phyloP scores from a whole-genome alignment of 1,140 invertebrate species.

The Trichonephila clavata region DNA sequence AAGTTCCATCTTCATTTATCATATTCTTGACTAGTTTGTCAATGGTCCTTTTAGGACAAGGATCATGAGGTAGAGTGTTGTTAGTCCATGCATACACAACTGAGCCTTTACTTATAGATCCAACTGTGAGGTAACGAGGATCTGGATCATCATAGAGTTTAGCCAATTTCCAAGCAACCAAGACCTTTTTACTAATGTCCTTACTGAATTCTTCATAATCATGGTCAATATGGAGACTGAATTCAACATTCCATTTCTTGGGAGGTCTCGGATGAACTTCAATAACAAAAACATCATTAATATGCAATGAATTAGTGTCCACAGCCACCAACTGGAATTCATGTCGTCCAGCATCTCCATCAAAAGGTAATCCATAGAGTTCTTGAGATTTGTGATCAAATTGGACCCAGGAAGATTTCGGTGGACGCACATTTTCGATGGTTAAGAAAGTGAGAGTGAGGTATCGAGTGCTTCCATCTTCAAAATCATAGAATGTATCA shows the following conservation, averaged over 20 bases:
- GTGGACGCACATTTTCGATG: constrained; percentile 86
- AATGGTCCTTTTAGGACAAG: constrained; percentile 90
- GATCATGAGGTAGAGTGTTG: constrained; percentile 85
- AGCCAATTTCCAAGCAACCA: constrained; percentile 89
- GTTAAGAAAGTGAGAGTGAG: constrained; percentile 88
- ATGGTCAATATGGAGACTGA: constrained; percentile 87
- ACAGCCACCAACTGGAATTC: constrained; percentile 89
- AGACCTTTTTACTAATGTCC: constrained; percentile 84
- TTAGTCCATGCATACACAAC: constrained; percentile 89
- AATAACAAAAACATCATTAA: constrained; percentile 90
- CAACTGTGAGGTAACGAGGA: constrained; percentile 87
- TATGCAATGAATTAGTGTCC: constrained; percentile 85
- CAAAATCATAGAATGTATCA: constrained; percentile 94
- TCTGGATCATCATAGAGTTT: constrained; percentile 89
- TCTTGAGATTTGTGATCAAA: constrained; percentile 94
- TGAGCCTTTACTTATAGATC: constrained; percentile 82
- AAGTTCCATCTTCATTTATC: constrained; percentile 82
- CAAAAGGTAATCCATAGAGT: constrained; percentile 91
- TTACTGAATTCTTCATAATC: constrained; percentile 87
- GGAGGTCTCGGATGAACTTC: constrained; percentile 84
- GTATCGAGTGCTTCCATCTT: constrained; percentile 88
- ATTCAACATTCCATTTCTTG: constrained; percentile 85
- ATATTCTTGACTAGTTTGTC: constrained; percentile 86
- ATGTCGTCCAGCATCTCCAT: constrained; percentile 85
- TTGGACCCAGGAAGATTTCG: constrained; percentile 90